Percentiles rank a stretch among this genome's conserved stretches.
Conservation (phyloP, 2,888 invertebrate genomes). For the Agrotis exclamationis region DNA sequence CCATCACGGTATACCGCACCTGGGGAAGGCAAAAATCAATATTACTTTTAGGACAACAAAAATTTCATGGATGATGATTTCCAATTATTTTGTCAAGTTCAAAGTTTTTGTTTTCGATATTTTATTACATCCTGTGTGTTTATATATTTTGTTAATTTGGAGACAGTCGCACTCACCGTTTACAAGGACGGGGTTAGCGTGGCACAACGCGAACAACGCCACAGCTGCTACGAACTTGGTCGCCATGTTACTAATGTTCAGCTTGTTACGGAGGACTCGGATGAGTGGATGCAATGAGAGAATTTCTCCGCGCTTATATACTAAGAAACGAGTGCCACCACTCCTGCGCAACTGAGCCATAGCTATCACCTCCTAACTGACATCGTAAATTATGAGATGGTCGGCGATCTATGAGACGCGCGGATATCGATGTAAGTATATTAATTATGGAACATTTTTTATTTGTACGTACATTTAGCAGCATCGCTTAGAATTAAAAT, state of each 20-base stretch:
- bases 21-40: slow-evolving; percentile 53
- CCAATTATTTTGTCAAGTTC: background rate
- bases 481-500: slow-evolving; percentile 4
- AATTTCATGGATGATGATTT: background rate
- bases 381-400: slow-evolving; percentile 84
- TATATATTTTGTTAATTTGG: no score
- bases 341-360: slow-evolving; percentile 78
- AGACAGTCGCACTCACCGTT: slow-evolving; percentile 77
- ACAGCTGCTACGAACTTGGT: slow-evolving; percentile 81
- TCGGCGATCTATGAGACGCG: slow-evolving; percentile 72
- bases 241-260: slow-evolving; percentile 77
- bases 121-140: no score
- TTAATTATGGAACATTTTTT: slow-evolving; percentile 57
- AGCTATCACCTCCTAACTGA: slow-evolving; percentile 84
- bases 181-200: slow-evolving; percentile 80
- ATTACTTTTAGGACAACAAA: background rate
- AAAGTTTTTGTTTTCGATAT: background rate
- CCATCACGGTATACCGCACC: slow-evolving; percentile 81
- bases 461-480: slow-evolving; percentile 27
- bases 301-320: slow-evolving; percentile 89
- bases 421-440: slow-evolving; percentile 57
- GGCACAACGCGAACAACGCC: slow-evolving; percentile 81
- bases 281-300: slow-evolving; percentile 88
- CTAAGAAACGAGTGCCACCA: slow-evolving; percentile 72
- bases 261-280: slow-evolving; percentile 55